phyloP scores from a whole-genome alignment of 2,797 vertebrate species.

The Tokudaia tokunoshimensis region DNA sequence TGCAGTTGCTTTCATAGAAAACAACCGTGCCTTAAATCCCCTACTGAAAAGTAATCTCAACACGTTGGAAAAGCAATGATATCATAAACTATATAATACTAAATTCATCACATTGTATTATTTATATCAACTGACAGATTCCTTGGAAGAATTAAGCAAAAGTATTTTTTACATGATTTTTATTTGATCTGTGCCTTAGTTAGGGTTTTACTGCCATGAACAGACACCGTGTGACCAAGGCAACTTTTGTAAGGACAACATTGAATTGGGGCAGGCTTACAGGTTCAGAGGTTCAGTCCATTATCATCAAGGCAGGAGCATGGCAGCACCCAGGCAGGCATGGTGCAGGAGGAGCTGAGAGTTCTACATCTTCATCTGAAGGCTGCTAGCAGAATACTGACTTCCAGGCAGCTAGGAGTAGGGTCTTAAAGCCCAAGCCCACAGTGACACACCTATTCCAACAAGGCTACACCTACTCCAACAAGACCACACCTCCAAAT shows the following conservation, averaged over 20 bases:
- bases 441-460: not conserved
- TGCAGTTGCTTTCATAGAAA: not conserved
- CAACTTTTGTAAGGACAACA: not conserved
- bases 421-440: not conserved
- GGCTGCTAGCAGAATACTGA: not conserved
- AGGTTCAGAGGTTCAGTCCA: not conserved
- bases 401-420: not conserved
- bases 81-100: slow-evolving; percentile 33
- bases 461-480: no score
- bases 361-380: not conserved
- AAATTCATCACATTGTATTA: not conserved
- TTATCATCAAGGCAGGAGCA: not conserved
- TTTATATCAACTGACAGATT: slow-evolving; percentile 35
- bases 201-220: not conserved
- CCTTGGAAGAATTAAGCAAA: slow-evolving; percentile 46
- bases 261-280: not conserved
- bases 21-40: slow-evolving; percentile 8
- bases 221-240: not conserved
- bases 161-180: slow-evolving; percentile 51
- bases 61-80: not conserved
- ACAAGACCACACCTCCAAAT: not conserved
- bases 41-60: not conserved
- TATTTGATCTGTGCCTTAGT: not conserved
- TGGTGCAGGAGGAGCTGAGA: not conserved
- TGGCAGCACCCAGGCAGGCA: not conserved